Evolutionary conservation across 2,888 invertebrate species (phyloP).

Genomic region (Clusia tigrina): DNA sequence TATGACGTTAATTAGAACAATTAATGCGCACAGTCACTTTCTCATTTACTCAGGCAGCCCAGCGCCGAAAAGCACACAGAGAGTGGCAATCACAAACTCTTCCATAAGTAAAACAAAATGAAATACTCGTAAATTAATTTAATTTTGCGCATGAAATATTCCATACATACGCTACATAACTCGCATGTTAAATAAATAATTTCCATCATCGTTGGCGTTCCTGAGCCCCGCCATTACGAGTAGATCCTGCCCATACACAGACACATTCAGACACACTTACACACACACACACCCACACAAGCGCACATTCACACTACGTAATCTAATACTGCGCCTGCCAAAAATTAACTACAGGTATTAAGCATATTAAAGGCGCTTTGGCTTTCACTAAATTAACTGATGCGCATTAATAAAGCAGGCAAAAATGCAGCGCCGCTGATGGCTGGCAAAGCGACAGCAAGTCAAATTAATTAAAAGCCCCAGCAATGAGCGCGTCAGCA

Average conservation of each 20-base stretch:
- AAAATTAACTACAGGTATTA: constrained; percentile 54
- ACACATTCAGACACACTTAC: neutral
- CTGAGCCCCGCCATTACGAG: constrained; percentile 29
- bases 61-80: neutral
- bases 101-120: constrained; percentile 52
- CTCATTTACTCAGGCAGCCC: constrained; percentile 9
- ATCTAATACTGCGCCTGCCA: constrained; percentile 28
- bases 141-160: constrained; percentile 54
- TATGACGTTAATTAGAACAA: constrained; percentile 38
- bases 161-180: constrained; percentile 39
- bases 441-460: constrained; percentile 31
- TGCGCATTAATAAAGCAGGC: constrained; percentile 24
- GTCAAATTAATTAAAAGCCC: constrained; percentile 52
- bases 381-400: constrained; percentile 34
- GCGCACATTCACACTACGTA: neutral
- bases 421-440: constrained; percentile 27
- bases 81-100: constrained; percentile 37
- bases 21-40: constrained; percentile 39
- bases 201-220: constrained; percentile 27
- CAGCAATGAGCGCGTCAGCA: constrained; percentile 8
- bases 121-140: no score
- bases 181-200: constrained; percentile 31
- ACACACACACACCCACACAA: neutral
- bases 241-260: no score
- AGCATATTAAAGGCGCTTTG: constrained; percentile 28